Conservation (phyloP, 64 coral and sea anemone species). For the Cladopsammia gracilis region DNA sequence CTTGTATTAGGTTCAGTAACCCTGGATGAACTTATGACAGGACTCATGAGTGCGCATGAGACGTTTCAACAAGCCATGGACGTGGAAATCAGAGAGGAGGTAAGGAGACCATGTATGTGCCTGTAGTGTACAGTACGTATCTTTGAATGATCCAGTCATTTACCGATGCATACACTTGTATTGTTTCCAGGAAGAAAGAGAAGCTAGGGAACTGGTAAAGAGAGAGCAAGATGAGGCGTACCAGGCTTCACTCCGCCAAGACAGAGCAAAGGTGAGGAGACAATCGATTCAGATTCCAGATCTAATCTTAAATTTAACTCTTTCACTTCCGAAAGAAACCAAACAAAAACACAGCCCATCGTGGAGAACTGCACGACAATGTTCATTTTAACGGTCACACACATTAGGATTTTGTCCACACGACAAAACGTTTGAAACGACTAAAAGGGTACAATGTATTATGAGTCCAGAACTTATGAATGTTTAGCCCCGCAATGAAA, state of each 20-base stretch:
- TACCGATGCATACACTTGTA: background rate
- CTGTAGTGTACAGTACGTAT: background rate
- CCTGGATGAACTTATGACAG: slow-evolving; percentile 94
- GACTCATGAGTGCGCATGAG: slow-evolving; percentile 86
- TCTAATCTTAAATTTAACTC: too few species aligned
- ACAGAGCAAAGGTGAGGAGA: slow-evolving; percentile 71
- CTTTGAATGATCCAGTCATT: background rate
- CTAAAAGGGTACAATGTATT: too few species aligned
- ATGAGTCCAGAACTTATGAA: too few species aligned
- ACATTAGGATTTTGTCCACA: too few species aligned
- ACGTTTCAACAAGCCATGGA: slow-evolving; percentile 90
- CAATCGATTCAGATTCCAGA: too few species aligned
- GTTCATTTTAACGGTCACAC: too few species aligned
- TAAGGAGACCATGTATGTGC: background rate
- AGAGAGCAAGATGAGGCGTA: slow-evolving; percentile 91
- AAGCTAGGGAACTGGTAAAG: slow-evolving; percentile 78
- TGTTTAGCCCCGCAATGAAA: too few species aligned
- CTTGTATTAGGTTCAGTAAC: slow-evolving; percentile 71
- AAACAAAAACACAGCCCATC: too few species aligned
- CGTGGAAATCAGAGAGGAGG: slow-evolving; percentile 93
- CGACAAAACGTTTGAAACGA: too few species aligned
- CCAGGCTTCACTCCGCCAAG: slow-evolving; percentile 78
- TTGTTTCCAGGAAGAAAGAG: slow-evolving; percentile 78
- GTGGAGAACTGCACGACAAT: too few species aligned
- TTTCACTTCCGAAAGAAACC: too few species aligned